phyloP scores from a whole-genome alignment of 2,888 invertebrate genomes.

The Lasioglossum villosulum region DNA sequence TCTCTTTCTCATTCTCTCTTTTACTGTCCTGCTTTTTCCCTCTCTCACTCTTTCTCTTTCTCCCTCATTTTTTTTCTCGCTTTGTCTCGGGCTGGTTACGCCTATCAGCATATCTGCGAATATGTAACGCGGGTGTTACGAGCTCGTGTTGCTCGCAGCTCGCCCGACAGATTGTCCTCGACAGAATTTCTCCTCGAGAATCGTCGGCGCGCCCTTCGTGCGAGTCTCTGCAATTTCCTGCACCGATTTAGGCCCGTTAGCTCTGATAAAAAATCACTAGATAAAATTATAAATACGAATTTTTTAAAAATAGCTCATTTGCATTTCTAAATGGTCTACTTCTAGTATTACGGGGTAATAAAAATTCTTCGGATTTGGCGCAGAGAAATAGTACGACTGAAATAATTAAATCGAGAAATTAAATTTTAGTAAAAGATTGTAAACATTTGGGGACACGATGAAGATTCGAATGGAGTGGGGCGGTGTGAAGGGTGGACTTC shows the following conservation, averaged over 20 bases:
- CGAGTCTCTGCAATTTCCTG: not conserved
- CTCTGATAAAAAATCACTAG: not conserved
- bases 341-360: no score
- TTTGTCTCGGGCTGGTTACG: slow-evolving; percentile 57
- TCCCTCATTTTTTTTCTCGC: slow-evolving; percentile 41
- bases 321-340: no score
- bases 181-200: slow-evolving; percentile 29
- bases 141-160: not conserved
- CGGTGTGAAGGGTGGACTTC: not conserved
- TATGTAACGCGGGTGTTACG: slow-evolving; percentile 53
- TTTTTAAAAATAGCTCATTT: no score
- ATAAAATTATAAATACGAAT: no score
- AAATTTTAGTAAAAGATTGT: not conserved
- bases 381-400: no score
- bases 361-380: no score
- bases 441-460: not conserved
- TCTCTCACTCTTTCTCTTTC: not conserved
- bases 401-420: no score
- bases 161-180: slow-evolving; percentile 50
- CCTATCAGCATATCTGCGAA: slow-evolving; percentile 65
- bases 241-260: not conserved
- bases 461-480: not conserved
- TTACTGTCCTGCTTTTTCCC: not conserved
- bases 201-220: slow-evolving; percentile 5
- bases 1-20: slow-evolving; percentile 44